Percentiles rank a stretch among this genome's conserved stretches.
phyloP scores from a whole-genome alignment of 92 coral and sea anemone genomes.

The Chrysogorgia sp. region DNA sequence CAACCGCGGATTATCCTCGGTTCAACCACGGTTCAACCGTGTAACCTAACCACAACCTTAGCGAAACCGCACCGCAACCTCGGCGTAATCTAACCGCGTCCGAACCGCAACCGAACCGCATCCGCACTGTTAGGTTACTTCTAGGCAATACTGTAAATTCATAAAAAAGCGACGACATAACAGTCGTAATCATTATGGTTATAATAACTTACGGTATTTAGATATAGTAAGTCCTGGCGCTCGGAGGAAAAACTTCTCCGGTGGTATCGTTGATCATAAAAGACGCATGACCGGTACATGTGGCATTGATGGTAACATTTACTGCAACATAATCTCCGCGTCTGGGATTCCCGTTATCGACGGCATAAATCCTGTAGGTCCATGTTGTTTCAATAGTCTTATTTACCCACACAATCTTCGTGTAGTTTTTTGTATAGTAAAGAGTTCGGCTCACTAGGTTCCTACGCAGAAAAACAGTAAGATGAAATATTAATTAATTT shows the following conservation, averaged over 20 bases:
- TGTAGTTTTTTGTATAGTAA: conserved; percentile 72
- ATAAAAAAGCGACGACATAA: no score
- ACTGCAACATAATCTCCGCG: conserved; percentile 83
- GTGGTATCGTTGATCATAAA: conserved; percentile 69
- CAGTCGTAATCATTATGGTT: no score
- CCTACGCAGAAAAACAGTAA: conserved; percentile 41
- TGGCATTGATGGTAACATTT: conserved; percentile 82
- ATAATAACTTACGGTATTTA: conserved; percentile 93
- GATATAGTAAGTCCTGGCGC: conserved; percentile 91
- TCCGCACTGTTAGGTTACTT: no score
- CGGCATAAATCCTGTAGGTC: conserved; percentile 78
- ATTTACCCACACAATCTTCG: conserved; percentile 83
- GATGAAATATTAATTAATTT: no score
- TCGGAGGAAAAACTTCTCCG: conserved; percentile 90
- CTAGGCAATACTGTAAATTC: no score
- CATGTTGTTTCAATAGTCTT: conserved; percentile 76
- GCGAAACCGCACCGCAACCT: no score
- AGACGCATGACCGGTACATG: conserved; percentile 78
- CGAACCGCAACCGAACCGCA: no score
- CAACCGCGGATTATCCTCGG: no score
- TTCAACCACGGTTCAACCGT: no score
- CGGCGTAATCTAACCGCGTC: no score
- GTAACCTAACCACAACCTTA: no score
- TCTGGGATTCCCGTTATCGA: conserved; percentile 87
- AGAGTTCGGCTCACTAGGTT: conserved; percentile 69